Evolutionary conservation across 2,113 vertebrate species (phyloP).

Genomic region (Pardalotus punctatus): DNA sequence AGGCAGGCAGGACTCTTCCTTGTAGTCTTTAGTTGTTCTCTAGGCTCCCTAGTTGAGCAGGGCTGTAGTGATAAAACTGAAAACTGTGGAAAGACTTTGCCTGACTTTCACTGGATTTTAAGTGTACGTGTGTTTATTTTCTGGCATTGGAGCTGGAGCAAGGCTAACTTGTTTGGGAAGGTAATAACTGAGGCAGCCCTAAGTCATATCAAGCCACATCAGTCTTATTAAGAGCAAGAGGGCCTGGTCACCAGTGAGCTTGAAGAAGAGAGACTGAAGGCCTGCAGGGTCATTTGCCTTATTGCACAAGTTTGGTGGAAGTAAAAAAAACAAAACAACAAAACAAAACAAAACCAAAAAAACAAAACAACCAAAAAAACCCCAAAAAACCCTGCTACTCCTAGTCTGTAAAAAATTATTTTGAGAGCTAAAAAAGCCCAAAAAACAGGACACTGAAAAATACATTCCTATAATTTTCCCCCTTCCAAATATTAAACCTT

Average conservation of each 20-base stretch:
- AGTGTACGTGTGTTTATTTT: not conserved
- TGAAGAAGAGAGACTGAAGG: not conserved
- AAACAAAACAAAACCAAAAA: not conserved
- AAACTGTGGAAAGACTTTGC: slow-evolving; percentile 42
- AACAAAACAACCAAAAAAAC: no score
- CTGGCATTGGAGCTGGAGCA: not conserved
- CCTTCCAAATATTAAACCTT: not conserved
- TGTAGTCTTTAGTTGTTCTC: slow-evolving; percentile 21
- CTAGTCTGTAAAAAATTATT: not conserved
- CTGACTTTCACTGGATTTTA: slow-evolving; percentile 30
- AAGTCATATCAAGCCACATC: not conserved
- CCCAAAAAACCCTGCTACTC: not conserved
- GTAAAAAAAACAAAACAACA: not conserved
- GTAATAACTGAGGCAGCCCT: not conserved
- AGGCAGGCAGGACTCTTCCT: slow-evolving; percentile 55
- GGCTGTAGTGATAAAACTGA: slow-evolving; percentile 22
- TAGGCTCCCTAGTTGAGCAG: slow-evolving; percentile 26
- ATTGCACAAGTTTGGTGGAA: not conserved
- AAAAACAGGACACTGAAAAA: not conserved
- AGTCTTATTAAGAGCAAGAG: not conserved
- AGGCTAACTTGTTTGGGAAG: not conserved
- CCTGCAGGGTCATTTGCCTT: not conserved
- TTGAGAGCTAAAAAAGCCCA: not conserved
- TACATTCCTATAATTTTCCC: not conserved
- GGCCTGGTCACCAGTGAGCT: not conserved